These are phyloP conservation scores for Chaenodraco wilsoni DNA, from an alignment of 2,797 vertebrate species.

Conservation along the genomic window DNA sequence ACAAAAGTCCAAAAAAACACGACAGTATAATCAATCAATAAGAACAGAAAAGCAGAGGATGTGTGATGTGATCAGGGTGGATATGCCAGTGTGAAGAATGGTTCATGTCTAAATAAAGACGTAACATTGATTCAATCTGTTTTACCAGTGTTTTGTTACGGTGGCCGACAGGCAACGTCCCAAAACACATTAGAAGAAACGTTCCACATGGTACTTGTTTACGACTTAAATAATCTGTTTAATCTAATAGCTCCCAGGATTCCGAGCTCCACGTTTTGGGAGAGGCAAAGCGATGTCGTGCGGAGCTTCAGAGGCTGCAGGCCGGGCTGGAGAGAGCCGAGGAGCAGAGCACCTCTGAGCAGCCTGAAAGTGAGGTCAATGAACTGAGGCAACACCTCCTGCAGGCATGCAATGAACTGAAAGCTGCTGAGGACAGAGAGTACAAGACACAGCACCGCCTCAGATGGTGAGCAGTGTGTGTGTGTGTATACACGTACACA, in stretches of 20 bases:
- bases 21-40: too few relatives aligned
- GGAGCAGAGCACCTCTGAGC: slow-evolving; percentile 79
- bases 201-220: background rate
- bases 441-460: slow-evolving; percentile 82
- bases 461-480: slow-evolving; percentile 84
- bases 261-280: slow-evolving; percentile 86
- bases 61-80: too few relatives aligned
- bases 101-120: background rate
- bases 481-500: background rate
- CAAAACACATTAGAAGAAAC: too few relatives aligned
- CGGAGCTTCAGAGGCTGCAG: slow-evolving; percentile 83
- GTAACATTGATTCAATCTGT: background rate
- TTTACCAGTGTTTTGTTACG: background rate
- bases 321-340: slow-evolving; percentile 82
- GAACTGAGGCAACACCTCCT: slow-evolving; percentile 89
- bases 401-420: slow-evolving; percentile 86
- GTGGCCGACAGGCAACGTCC: too few relatives aligned
- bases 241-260: slow-evolving; percentile 84
- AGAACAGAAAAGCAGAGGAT: too few relatives aligned
- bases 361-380: slow-evolving; percentile 84
- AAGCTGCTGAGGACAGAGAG: slow-evolving; percentile 84
- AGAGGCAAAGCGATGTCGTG: slow-evolving; percentile 82
- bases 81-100: too few relatives aligned
- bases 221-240: slow-evolving; percentile 16
- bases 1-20: too few relatives aligned